Conservation (phyloP, 2,113 vertebrate species). For the Ardeotis arabs region DNA sequence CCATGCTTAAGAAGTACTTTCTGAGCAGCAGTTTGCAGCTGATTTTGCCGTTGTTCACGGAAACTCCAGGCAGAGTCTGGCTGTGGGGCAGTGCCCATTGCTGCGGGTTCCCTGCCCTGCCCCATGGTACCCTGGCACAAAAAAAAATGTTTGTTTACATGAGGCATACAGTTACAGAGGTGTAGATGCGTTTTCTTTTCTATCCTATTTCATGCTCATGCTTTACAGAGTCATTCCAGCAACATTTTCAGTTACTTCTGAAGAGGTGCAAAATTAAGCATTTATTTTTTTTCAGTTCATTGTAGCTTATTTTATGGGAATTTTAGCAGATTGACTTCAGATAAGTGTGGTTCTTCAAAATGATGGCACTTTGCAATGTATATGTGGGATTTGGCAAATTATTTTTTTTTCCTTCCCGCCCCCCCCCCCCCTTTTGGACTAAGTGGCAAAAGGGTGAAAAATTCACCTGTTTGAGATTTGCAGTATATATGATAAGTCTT, state of each 20-base stretch:
- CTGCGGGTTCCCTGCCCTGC: not conserved
- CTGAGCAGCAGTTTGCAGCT: not conserved
- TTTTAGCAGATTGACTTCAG: not conserved
- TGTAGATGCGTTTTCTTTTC: not conserved
- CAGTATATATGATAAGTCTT: not conserved
- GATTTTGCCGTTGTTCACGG: not conserved
- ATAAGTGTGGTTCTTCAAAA: not conserved
- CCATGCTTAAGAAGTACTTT: not conserved
- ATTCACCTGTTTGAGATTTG: not conserved
- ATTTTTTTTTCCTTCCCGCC: fast-evolving
- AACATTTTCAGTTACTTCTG: not conserved
- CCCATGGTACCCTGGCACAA: too few relatives aligned
- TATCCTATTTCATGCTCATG: not conserved
- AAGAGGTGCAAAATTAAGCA: not conserved
- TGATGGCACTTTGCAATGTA: not conserved
- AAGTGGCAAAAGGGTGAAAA: not conserved
- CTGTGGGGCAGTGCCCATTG: not conserved
- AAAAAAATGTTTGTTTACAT: too few relatives aligned
- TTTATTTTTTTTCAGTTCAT: not conserved
- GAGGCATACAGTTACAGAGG: not conserved
- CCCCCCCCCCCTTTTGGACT: not conserved
- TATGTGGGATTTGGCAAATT: not conserved
- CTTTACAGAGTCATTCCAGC: not conserved
- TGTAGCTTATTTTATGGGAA: not conserved
- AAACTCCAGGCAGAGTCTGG: not conserved